Base-by-base conservation (phyloP, 2,888 invertebrate genomes). In the Trissoscelio sp. region DNA sequence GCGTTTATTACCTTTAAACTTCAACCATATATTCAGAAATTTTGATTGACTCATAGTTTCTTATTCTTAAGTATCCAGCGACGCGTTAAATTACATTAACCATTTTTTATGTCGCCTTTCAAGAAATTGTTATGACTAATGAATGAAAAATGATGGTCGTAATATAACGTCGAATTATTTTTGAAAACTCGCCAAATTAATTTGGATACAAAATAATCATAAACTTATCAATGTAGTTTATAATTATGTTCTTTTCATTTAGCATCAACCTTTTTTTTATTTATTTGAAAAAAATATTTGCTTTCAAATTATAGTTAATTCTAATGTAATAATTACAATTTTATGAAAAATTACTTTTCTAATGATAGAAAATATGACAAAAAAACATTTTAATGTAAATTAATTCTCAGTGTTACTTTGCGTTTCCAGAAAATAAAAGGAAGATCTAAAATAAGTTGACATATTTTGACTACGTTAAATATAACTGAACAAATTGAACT, bases 401-500 rank as follows among this genome's bases (percentile, higher is more conserved):
- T 24, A 51, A 51, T 24, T 39, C 42, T 6, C 1, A 66, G 51
- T 24, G 12, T 3, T 39, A 24, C 67, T 67, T 67, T 67, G 4
- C 55, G 12, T 51, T 67, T 53, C 9, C 42, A 42, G 18, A 42
- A 42, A 67, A 51, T 51, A 22, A 28, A 67, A 67, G 53, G 16
- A 51, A 51, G 20, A 4, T 24, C 39, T 67, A 67, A 66, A 51
- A 66, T 67, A 55, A 39, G 53, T 39, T 53, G 67, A 42, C 67
- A 67, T 67, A 55, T 67, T 67, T 55, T 67, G 67, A 55, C 67
- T 67, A 66, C 51, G 66, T 39, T 66, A 51, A 42, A 34, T 64
- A 34, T 64, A 64, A 34, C 51, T 1, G 12, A 22, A 20, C 37
- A 57, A 57, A 57, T 20, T 57, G 37, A n/a, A 37, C 34, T 57